Conservation (phyloP, 2,888 invertebrate species). For the Xestia xanthographa region DNA sequence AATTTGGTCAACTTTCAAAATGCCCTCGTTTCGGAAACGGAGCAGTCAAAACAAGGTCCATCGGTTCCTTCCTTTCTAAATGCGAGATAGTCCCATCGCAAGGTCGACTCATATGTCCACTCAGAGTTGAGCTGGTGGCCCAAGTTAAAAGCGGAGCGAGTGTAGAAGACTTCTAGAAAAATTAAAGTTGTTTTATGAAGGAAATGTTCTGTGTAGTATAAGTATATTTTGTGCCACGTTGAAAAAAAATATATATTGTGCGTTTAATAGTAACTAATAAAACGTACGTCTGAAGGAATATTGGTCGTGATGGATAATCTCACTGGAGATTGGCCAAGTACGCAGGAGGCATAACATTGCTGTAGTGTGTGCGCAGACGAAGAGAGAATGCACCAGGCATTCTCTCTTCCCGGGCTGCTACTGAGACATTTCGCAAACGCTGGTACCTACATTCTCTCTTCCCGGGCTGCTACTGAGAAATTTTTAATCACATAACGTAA, state of each 20-base stretch:
- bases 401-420: no score
- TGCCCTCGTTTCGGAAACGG: slow-evolving; percentile 78
- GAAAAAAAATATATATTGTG: background rate
- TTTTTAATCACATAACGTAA: background rate
- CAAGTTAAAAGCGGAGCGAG: slow-evolving; percentile 47
- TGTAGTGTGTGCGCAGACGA: background rate
- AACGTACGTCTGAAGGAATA: background rate
- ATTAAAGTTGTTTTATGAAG: background rate
- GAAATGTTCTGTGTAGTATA: background rate
- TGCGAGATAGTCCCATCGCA: slow-evolving; percentile 75
- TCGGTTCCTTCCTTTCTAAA: slow-evolving; percentile 83
- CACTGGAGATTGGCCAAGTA: background rate
- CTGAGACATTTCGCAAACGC: no score
- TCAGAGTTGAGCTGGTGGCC: slow-evolving; percentile 56
- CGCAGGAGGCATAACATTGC: background rate
- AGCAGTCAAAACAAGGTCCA: slow-evolving; percentile 77
- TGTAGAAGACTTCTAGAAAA: background rate
- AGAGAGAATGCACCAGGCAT: no score
- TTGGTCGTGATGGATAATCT: background rate
- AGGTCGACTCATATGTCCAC: slow-evolving; percentile 77
- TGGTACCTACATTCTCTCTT: no score
- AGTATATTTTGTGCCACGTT: background rate
- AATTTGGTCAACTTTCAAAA: slow-evolving; percentile 76
- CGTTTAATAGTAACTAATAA: background rate
- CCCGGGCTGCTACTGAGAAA: no score